A percentile compares a stretch with the other conserved stretches of the same genome.
These are phyloP conservation scores for Brachionus angularis DNA, from an alignment of 1,140 invertebrate genomes.

Conservation along the genomic window DNA sequence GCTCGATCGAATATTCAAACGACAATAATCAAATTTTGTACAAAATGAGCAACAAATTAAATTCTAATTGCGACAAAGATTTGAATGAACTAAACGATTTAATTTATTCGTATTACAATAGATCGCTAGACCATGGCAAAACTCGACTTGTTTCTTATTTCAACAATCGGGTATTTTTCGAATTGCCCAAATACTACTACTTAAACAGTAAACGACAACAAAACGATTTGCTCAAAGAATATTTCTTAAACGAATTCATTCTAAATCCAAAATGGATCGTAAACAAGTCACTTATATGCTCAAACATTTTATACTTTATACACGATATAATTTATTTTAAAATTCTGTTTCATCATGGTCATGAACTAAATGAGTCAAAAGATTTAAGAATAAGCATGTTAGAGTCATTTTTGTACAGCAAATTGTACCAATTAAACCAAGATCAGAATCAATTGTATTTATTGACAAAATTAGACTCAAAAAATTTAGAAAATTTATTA, in stretches of 20 bases:
- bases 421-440: constrained; percentile 37
- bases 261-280: constrained; percentile 37
- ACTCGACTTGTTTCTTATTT: not conserved
- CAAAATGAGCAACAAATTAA: not conserved
- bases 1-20: not conserved
- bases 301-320: constrained; percentile 17
- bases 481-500: constrained; percentile 63
- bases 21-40: constrained; percentile 24
- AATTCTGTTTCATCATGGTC: not conserved
- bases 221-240: too few relatives aligned
- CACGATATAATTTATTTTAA: constrained; percentile 27
- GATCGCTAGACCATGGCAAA: not conserved
- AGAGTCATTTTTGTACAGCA: not conserved
- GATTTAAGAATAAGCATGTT: not conserved
- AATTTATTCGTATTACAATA: constrained; percentile 14
- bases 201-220: not conserved
- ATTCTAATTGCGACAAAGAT: not conserved
- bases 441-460: constrained; percentile 61
- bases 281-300: constrained; percentile 13
- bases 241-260: constrained; percentile 21
- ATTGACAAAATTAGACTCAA: constrained; percentile 68
- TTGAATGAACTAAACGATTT: not conserved
- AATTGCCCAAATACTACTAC: not conserved
- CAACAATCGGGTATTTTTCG: constrained; percentile 11
- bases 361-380: not conserved